Conservation (phyloP, 2,888 invertebrate species). For the Gerosis bhagava region DNA sequence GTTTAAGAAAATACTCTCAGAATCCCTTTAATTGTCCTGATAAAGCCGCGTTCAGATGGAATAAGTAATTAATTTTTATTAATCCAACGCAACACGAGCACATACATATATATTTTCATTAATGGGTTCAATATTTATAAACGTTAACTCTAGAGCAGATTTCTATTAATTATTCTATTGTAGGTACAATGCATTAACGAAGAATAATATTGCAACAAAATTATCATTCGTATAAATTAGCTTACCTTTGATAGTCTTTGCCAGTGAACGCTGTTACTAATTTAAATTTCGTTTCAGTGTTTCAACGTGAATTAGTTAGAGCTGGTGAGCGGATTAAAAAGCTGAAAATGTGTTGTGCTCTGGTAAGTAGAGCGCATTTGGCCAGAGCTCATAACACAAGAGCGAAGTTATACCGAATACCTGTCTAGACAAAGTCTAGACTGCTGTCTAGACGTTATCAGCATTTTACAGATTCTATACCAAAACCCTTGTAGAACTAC, state of each 20-base stretch:
- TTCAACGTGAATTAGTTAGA: conserved; percentile 22
- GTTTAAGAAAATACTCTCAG: no score
- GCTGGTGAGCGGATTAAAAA: conserved; percentile 37
- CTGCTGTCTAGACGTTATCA: conserved; percentile 72
- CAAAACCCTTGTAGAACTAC: conserved; percentile 27
- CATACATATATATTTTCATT: no score
- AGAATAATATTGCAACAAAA: conserved; percentile 4
- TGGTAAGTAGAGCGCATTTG: conserved; percentile 52
- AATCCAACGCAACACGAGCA: no score
- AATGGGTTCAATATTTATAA: no score
- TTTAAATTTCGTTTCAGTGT: conserved; percentile 12
- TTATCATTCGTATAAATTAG: conserved; percentile 7
- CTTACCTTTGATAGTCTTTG: conserved; percentile 1
- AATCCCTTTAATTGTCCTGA: no score
- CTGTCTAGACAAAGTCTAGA: conserved; percentile 80
- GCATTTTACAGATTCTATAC: conserved; percentile 53
- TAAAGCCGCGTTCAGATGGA: no score
- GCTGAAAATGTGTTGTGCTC: conserved; percentile 31
- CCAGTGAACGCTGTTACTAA: conserved; percentile 2
- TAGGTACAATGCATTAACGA: conserved; percentile 11
- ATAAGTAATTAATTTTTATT: no score
- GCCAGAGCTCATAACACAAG: conserved; percentile 61
- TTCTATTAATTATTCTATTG: no score
- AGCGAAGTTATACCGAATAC: conserved; percentile 69
- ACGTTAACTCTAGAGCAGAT: no score